Evolutionary conservation across 2,113 vertebrate species (phyloP), one percentile per base, ranked within the genome.

Genomic region (Perca flavescens): DNA sequence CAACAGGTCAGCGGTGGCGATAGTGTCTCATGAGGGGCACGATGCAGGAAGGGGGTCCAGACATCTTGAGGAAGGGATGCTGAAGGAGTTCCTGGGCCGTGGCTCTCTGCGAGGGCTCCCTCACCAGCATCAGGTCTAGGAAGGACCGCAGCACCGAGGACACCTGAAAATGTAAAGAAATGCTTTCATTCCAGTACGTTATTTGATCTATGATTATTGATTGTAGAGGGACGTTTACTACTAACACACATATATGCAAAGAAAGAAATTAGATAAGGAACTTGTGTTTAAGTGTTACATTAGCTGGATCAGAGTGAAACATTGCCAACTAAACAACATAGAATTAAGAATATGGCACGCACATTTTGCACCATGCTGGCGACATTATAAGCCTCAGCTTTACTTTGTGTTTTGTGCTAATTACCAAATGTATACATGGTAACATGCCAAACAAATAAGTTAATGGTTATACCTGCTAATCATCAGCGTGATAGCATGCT

Each of bases 1-100:
- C 66, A 28, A 74, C 69, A 52, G 79, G 52, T 98, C 96, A 99
- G 93, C 96, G 98, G 65, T 97, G 97, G 74, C 98, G 95, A 86
- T 99, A 98, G 84, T 99, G 98, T 93, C 98, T 96, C 98, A 99
- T 99, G 79, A 99, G 97, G 50, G 98, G 98, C 63, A 99, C 95
- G 21, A 99, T 99, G 94, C 98, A 99, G 15, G 98, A 96, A 0
- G 98, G 97, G 0, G 97, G 97, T 46, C 98, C 98, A 0, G 97
- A 96, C 87, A 99, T 85, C 86, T 99, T 98, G 89, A 99, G 96
- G 83, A 99, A 99, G 0, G 98, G 96, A 86, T 99, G 97, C 90
- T 96, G 95, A 62, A 99, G 91, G 72, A 99, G 96, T 61, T 99
- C 97, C 92, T 95, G 97, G 21, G 98, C 98, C 0, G 97, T 98